Percentiles rank a stretch among this genome's conserved stretches.
These are phyloP conservation scores for Cylloceria caligata DNA, from an alignment of 2,888 invertebrate species.

Conservation along the genomic window DNA sequence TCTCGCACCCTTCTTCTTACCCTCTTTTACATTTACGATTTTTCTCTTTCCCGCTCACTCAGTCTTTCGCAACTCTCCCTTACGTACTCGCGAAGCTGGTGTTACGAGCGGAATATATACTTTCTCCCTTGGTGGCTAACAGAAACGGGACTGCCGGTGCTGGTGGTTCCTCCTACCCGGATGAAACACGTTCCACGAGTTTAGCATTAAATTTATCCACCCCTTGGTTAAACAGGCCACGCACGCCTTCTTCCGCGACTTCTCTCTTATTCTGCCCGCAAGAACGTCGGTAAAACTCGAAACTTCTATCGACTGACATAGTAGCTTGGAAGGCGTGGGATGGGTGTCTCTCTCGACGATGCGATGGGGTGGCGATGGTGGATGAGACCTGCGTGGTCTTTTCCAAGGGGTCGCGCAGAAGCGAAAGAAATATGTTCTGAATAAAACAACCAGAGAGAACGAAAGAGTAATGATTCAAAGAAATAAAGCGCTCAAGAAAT, in stretches of 20 bases:
- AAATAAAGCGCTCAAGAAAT: slow-evolving; percentile 36
- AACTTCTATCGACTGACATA: slow-evolving; percentile 66
- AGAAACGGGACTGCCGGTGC: slow-evolving; percentile 53
- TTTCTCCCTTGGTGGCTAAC: slow-evolving; percentile 60
- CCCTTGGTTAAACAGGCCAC: slow-evolving; percentile 82
- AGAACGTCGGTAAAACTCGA: slow-evolving; percentile 66
- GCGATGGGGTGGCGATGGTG: slow-evolving; percentile 56
- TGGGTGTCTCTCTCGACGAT: slow-evolving; percentile 12
- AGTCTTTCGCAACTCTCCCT: slow-evolving; percentile 49
- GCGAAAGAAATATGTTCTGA: slow-evolving; percentile 62
- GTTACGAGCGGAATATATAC: slow-evolving; percentile 52
- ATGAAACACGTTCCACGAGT: slow-evolving; percentile 88
- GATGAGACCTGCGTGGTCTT: slow-evolving; percentile 62
- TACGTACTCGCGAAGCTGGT: slow-evolving; percentile 13
- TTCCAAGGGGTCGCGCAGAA: slow-evolving; percentile 52
- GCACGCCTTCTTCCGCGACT: slow-evolving; percentile 77
- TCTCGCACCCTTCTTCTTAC: slow-evolving; percentile 72
- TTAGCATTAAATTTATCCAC: slow-evolving; percentile 84
- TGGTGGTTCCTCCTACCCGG: slow-evolving; percentile 73
- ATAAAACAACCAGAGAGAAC: slow-evolving; percentile 65
- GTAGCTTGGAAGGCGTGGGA: slow-evolving; percentile 34
- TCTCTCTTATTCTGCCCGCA: slow-evolving; percentile 65
- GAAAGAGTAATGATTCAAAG: slow-evolving; percentile 63
- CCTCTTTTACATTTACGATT: slow-evolving; percentile 70
- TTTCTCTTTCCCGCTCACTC: slow-evolving; percentile 65